Conservation (phyloP, 2,888 invertebrate species). For the Eupithecia vulgata region DNA sequence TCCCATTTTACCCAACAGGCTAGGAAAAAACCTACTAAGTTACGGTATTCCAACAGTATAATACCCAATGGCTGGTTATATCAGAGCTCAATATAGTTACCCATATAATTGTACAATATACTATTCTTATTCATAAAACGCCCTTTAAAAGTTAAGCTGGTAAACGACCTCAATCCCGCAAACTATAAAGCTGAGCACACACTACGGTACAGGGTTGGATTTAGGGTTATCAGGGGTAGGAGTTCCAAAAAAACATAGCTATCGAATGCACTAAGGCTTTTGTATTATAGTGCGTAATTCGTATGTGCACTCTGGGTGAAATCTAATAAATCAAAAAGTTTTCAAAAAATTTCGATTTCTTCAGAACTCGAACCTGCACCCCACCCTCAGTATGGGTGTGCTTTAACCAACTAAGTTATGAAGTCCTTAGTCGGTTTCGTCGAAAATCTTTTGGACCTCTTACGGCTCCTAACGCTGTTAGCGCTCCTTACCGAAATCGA, state of each 20-base stretch:
- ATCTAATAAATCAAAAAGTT: too few species aligned
- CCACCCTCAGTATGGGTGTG: too few species aligned
- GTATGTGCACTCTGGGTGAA: too few species aligned
- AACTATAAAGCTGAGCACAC: constrained; percentile 37
- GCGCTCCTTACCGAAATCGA: too few species aligned
- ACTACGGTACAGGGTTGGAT: constrained; percentile 19
- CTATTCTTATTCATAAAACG: constrained; percentile 45
- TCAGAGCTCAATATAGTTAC: constrained; percentile 29
- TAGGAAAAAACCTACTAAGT: background rate
- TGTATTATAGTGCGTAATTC: too few species aligned
- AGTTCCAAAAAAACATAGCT: background rate
- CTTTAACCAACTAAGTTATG: too few species aligned
- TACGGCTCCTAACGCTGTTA: too few species aligned
- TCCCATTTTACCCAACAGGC: background rate
- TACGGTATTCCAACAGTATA: constrained; percentile 1
- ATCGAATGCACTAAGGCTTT: background rate
- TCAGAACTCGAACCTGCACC: too few species aligned
- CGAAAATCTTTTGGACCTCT: too few species aligned
- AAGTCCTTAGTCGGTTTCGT: too few species aligned
- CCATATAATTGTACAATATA: too few species aligned
- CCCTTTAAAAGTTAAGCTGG: constrained; percentile 43
- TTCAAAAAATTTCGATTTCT: too few species aligned
- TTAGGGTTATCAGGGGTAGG: background rate
- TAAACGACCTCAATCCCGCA: constrained; percentile 41
- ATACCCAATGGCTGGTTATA: constrained; percentile 24